Evolutionary conservation across 2,113 vertebrate species (phyloP).

Genomic region (Holacanthus passer): DNA sequence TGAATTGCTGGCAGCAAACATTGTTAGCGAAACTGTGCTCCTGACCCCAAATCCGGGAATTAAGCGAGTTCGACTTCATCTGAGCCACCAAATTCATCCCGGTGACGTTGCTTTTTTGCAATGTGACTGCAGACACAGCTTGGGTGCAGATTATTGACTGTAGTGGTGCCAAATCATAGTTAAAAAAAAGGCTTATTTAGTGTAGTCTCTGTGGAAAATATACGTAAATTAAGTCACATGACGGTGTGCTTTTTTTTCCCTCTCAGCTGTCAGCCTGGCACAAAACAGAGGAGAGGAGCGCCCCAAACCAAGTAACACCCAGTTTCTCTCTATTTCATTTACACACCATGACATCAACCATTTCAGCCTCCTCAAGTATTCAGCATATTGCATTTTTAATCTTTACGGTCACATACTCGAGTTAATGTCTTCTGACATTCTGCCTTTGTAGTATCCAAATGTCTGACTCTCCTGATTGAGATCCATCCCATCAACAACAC

Average conservation of each 20-base stretch:
- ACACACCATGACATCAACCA: background rate
- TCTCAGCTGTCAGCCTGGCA: slow-evolving; percentile 90
- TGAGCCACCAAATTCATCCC: background rate
- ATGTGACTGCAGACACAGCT: background rate
- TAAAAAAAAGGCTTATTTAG: slow-evolving; percentile 8
- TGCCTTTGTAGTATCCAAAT: slow-evolving; percentile 87
- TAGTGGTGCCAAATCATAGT: background rate
- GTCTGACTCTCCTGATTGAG: slow-evolving; percentile 93
- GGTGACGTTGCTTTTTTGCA: slow-evolving; percentile 2
- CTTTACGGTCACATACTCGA: background rate
- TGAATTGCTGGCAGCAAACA: slow-evolving; percentile 3
- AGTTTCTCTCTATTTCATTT: slow-evolving; percentile 1
- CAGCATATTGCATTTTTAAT: background rate
- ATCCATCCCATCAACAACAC: slow-evolving; percentile 94
- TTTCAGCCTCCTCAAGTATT: background rate
- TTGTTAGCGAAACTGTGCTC: background rate
- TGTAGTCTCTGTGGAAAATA: slow-evolving; percentile 7
- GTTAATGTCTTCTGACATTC: background rate
- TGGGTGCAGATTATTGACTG: background rate
- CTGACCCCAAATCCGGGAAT: slow-evolving; percentile 27
- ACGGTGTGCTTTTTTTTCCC: slow-evolving; percentile 4
- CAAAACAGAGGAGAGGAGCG: slow-evolving; percentile 82
- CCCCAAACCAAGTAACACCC: slow-evolving; percentile 89
- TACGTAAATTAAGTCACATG: slow-evolving; percentile 13
- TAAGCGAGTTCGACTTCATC: background rate